Evolutionary conservation across 2,113 vertebrate species (phyloP).

Genomic region (Periophthalmus modestus): DNA sequence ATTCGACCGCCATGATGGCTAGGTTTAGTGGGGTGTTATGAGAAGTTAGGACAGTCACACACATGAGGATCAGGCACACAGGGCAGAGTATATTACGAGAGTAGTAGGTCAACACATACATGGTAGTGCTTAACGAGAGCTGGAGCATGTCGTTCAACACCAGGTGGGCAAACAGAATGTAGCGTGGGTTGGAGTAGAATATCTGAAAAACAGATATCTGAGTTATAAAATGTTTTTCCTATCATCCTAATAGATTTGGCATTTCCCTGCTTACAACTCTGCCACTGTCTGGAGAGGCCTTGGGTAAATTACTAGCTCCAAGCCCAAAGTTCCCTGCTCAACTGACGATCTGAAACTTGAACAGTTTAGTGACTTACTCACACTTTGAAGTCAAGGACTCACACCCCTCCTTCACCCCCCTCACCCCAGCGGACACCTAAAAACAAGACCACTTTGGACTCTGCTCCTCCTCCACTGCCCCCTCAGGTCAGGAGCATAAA

Average conservation of each 20-base stretch:
- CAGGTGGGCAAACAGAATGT: constrained; percentile 66
- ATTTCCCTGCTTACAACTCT: neutral
- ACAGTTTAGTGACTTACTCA: no score
- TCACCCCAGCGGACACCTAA: no score
- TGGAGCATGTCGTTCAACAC: constrained; percentile 60
- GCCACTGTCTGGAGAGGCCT: no score
- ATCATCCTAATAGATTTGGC: neutral
- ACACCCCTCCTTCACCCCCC: no score
- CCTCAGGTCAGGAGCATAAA: no score
- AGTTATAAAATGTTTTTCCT: neutral
- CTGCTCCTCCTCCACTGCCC: no score
- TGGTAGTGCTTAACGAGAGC: constrained; percentile 11
- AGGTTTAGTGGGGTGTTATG: neutral
- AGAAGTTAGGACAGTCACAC: neutral
- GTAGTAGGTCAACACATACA: constrained; percentile 23
- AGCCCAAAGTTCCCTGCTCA: no score
- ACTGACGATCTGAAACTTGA: no score
- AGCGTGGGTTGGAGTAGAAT: constrained; percentile 53
- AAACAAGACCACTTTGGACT: no score
- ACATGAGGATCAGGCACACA: constrained; percentile 53
- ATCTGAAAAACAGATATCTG: neutral
- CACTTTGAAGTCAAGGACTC: no score
- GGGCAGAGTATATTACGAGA: constrained; percentile 36
- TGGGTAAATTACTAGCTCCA: no score
- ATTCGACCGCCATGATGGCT: neutral